Evolutionary conservation across 2,888 invertebrate species (phyloP).

Genomic region (Deilephila porcellus): DNA sequence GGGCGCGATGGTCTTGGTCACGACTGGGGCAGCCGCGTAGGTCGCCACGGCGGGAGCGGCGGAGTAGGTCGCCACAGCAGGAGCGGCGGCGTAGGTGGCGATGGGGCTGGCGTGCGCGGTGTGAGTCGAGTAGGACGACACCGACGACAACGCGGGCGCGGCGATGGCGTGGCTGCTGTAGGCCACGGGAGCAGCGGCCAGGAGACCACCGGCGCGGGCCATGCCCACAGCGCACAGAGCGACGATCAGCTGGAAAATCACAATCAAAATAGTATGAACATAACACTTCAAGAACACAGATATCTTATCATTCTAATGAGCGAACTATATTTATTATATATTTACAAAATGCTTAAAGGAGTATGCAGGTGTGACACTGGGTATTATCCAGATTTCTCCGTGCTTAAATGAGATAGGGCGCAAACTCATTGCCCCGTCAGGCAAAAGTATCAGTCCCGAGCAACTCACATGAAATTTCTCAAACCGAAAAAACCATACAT

Average conservation of each 20-base stretch:
- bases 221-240: conserved; percentile 85
- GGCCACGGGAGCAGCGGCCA: conserved; percentile 74
- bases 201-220: conserved; percentile 83
- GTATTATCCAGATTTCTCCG: no score
- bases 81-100: conserved; percentile 66
- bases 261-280: conserved; percentile 66
- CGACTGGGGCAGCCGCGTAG: conserved; percentile 42
- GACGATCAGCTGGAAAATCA: conserved; percentile 57
- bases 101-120: conserved; percentile 53
- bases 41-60: conserved; percentile 51
- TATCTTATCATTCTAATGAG: no score
- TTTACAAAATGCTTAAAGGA: no score
- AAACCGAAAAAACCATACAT: no score
- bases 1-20: conserved; percentile 57
- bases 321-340: no score
- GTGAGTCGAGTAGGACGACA: no score
- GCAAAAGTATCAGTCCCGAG: no score
- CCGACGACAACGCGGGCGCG: conserved; percentile 54
- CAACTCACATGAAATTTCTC: no score
- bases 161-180: conserved; percentile 76
- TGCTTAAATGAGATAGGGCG: no score
- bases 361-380: no score
- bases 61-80: conserved; percentile 42
- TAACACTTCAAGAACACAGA: neutral
- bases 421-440: no score